These are phyloP conservation scores for Cynopterus brachyotis DNA, from an alignment of 2,113 vertebrate genomes.

Conservation along the genomic window DNA sequence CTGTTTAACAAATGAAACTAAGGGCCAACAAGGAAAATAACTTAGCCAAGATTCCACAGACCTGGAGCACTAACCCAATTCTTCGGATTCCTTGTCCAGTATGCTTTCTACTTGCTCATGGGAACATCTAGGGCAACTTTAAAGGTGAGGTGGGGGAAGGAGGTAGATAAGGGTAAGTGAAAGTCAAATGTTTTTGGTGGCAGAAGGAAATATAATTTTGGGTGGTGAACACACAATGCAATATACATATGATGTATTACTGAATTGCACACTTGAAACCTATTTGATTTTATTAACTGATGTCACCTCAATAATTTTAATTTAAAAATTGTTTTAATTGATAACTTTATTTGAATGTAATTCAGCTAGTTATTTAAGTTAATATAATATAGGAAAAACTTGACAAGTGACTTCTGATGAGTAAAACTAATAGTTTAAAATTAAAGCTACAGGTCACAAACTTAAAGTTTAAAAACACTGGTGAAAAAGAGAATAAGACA, in stretches of 20 bases:
- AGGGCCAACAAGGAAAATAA: neutral
- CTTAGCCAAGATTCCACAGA: neutral
- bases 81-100: neutral
- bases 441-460: constrained; percentile 48
- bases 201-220: too few relatives aligned
- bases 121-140: neutral
- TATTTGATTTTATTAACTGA: too few relatives aligned
- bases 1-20: neutral
- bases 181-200: too few relatives aligned
- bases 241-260: too few relatives aligned
- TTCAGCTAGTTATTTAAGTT: neutral
- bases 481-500: constrained; percentile 44
- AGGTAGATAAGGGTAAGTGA: too few relatives aligned
- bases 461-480: constrained; percentile 6
- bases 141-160: too few relatives aligned
- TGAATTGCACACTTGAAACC: too few relatives aligned
- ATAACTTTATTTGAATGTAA: constrained; percentile 35
- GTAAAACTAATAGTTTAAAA: constrained; percentile 31
- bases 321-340: neutral
- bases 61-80: neutral
- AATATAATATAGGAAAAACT: constrained; percentile 20
- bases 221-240: too few relatives aligned
- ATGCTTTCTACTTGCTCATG: neutral
- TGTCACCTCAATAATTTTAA: too few relatives aligned
- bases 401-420: constrained; percentile 3